phyloP scores from a whole-genome alignment of 2,888 invertebrate genomes.

The Nezara viridula region DNA sequence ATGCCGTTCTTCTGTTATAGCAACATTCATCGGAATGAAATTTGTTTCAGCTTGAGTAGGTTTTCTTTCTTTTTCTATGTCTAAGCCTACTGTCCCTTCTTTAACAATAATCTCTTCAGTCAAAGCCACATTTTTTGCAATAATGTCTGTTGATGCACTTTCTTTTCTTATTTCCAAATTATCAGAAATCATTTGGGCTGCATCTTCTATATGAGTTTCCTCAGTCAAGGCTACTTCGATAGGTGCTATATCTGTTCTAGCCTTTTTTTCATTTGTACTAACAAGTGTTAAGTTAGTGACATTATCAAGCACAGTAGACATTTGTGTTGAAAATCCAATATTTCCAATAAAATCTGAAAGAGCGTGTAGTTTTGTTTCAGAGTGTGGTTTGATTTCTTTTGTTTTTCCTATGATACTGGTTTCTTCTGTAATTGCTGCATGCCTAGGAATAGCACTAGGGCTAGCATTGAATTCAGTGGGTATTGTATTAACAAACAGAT shows the following conservation, averaged over 20 bases:
- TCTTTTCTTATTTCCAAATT: slow-evolving; percentile 52
- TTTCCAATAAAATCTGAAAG: slow-evolving; percentile 60
- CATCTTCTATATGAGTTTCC: slow-evolving; percentile 60
- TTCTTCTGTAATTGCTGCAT: slow-evolving; percentile 62
- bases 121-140: slow-evolving; percentile 61
- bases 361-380: slow-evolving; percentile 60
- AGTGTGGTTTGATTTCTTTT: slow-evolving; percentile 55
- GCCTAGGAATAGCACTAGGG: slow-evolving; percentile 61
- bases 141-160: slow-evolving; percentile 60
- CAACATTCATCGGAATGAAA: slow-evolving; percentile 61
- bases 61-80: slow-evolving; percentile 42
- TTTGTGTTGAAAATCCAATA: slow-evolving; percentile 58
- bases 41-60: slow-evolving; percentile 51
- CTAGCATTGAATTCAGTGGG: slow-evolving; percentile 62
- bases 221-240: slow-evolving; percentile 62
- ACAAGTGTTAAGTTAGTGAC: slow-evolving; percentile 45
- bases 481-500: slow-evolving; percentile 61
- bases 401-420: slow-evolving; percentile 60
- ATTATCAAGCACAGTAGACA: slow-evolving; percentile 60
- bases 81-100: slow-evolving; percentile 53
- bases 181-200: slow-evolving; percentile 42
- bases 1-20: slow-evolving; percentile 59
- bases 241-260: slow-evolving; percentile 57
- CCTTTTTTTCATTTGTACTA: slow-evolving; percentile 56
- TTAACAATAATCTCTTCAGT: slow-evolving; percentile 62